Evolutionary conservation across 2,888 invertebrate species (phyloP), one percentile per base, ranked within the genome.

Genomic region (Noctua pronuba): DNA sequence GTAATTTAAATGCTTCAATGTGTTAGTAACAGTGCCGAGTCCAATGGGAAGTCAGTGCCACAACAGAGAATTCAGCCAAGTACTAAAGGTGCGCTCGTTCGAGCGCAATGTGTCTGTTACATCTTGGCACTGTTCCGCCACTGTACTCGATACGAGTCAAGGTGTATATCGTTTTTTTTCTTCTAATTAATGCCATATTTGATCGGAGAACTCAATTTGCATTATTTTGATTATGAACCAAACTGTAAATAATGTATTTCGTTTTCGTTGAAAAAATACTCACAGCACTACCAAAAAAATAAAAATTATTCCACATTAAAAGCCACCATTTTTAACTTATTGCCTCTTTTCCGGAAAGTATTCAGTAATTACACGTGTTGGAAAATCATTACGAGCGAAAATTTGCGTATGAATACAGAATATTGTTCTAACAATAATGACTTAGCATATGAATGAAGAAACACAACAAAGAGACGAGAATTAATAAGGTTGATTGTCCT

Each of bases 381-480:
- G 24, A 71, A 71, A 58, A 65, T 67, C 4, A 71, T 79, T 67
- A 58, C 18, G 16, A 52, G 44, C 31, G 21, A 28, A 52, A 35
- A 82, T 73, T 77, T 64, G 18, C 73, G 77, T 73, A 55, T 77
- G 58, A 73, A 85, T 81, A 46, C 73, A 73, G 24, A 41, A 55
- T 64, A 64, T 13, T 41, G 65, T 65, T 41, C 38, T 16, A 41
- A n/a, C 41, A 28, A 65, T 65, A 65, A 60, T 62, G 41, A 65
- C 41, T n/a, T 65, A 41, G 41, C 77, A 83, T 73, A 60, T 77
- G 58, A 77, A 85, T 81, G 58, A 77, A 67, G 28, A 62, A 49
- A 76, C 31, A 35, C 28, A 64, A 79, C 68, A 78, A 31, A 74
- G 31, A 71, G 35, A 49, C 69, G 8, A 46, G 28, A 67, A 66